Conservation (phyloP, 2,797 vertebrate genomes). For the Arnoldichthys spilopterus region DNA sequence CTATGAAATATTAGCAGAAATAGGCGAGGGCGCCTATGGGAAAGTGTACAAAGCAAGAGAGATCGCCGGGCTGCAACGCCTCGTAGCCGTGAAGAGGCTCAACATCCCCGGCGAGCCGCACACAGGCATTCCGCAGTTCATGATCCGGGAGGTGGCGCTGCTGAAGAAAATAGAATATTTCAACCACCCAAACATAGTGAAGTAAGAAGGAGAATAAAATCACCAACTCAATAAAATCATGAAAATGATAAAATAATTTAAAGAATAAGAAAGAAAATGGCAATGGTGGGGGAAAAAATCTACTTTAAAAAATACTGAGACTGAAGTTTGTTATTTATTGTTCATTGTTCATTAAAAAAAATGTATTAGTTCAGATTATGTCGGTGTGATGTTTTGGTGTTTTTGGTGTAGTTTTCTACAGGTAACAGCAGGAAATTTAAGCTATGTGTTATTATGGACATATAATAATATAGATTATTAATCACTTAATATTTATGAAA, state of each 20-base stretch:
- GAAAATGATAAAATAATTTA: background rate
- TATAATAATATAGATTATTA: too few species aligned
- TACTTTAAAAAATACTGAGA: too few species aligned
- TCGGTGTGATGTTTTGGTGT: too few species aligned
- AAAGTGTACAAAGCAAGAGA: conserved; percentile 79
- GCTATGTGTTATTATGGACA: too few species aligned
- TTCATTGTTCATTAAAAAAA: too few species aligned
- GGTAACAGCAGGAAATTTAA: too few species aligned
- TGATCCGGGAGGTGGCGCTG: conserved; percentile 82
- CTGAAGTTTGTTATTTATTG: too few species aligned
- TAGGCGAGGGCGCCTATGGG: conserved; percentile 74
- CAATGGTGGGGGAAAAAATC: too few species aligned
- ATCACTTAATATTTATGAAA: too few species aligned
- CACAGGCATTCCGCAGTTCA: conserved; percentile 72
- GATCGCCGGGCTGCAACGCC: conserved; percentile 65
- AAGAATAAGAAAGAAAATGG: background rate
- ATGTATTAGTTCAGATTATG: too few species aligned
- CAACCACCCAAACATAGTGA: conserved; percentile 79
- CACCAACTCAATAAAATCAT: too few species aligned
- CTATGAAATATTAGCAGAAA: conserved; percentile 76
- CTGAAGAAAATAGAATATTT: conserved; percentile 73
- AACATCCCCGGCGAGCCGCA: conserved; percentile 59
- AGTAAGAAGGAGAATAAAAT: conserved; percentile 59
- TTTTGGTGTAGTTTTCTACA: too few species aligned
- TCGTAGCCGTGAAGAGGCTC: conserved; percentile 79